A percentile compares a stretch with the other conserved stretches of the same genome.
Evolutionary conservation across 1,140 invertebrate genomes (phyloP).

Genomic region (Atta cephalotes): DNA sequence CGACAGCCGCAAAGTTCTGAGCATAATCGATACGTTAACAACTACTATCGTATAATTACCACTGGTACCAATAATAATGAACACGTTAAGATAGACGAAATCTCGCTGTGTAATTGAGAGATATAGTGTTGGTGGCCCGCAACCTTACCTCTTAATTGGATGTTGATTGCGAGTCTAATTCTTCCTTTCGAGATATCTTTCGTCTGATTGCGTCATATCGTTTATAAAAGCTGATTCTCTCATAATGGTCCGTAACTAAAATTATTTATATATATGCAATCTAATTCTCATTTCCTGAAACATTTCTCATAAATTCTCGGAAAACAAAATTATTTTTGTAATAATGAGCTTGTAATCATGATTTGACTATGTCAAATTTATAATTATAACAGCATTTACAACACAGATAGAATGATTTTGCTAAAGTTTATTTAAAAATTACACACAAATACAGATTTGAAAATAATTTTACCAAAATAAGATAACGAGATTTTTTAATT

Average conservation of each 20-base stretch:
- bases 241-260: conserved; percentile 58
- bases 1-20: not conserved
- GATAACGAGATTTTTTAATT: not conserved
- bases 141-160: conserved; percentile 63
- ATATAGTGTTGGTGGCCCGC: conserved; percentile 28
- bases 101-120: conserved; percentile 76
- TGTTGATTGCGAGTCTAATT: conserved; percentile 67
- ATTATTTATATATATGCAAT: not conserved
- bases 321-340: not conserved
- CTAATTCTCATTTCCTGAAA: conserved; percentile 1
- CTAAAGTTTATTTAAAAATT: not conserved
- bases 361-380: not conserved
- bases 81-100: conserved; percentile 78
- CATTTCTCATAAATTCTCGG: not conserved
- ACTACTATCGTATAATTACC: conserved; percentile 7
- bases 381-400: too few species aligned
- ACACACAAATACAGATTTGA: too few species aligned
- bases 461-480: not conserved
- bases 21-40: conserved; percentile 76
- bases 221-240: conserved; percentile 22
- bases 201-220: conserved; percentile 40
- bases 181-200: conserved; percentile 48
- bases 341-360: not conserved
- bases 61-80: conserved; percentile 62
- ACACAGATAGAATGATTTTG: not conserved